A percentile compares a stretch with the other conserved stretches of the same genome.
Conservation (phyloP, 2,113 vertebrate species). For the Rynchops niger region DNA sequence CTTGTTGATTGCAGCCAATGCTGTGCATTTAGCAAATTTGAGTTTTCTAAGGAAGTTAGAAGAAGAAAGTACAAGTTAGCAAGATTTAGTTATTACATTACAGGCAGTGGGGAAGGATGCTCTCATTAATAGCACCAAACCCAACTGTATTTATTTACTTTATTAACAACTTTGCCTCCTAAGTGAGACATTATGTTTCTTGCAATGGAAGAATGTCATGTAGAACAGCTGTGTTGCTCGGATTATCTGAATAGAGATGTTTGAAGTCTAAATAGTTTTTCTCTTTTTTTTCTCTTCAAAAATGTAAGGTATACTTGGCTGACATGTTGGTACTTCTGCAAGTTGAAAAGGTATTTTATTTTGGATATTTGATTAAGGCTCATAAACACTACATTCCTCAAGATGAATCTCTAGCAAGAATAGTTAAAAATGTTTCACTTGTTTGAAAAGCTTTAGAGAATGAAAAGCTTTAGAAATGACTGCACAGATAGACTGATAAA, state of each 20-base stretch:
- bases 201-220: background rate
- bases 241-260: background rate
- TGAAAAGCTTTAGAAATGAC: slow-evolving; percentile 19
- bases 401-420: background rate
- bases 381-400: background rate
- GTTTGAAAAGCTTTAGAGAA: slow-evolving; percentile 43
- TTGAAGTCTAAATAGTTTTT: background rate
- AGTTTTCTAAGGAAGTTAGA: background rate
- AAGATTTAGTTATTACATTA: background rate
- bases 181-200: background rate
- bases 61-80: slow-evolving; percentile 9
- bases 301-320: background rate
- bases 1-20: slow-evolving; percentile 21
- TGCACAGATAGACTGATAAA: background rate
- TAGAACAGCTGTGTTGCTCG: background rate
- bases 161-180: background rate
- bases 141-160: background rate
- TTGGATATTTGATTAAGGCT: background rate
- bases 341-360: background rate
- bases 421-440: background rate
- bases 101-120: background rate
- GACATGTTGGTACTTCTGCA: background rate
- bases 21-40: background rate
- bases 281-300: background rate
- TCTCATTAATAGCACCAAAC: background rate